Conservation (phyloP, 1,140 invertebrate species). For the Temnothorax longispinosus region DNA sequence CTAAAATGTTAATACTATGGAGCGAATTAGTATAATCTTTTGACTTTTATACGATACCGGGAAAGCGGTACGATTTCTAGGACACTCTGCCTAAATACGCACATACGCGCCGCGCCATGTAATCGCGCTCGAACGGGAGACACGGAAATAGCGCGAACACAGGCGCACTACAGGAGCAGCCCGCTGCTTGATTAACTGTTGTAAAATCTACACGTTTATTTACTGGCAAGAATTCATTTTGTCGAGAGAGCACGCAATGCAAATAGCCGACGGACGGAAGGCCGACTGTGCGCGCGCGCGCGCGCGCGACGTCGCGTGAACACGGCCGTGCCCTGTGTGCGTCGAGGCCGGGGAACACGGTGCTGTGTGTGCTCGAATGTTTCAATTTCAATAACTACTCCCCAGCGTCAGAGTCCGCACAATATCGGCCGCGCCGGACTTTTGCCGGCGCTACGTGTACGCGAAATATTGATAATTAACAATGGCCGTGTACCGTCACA, state of each 20-base stretch:
- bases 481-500: slow-evolving; percentile 80
- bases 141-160: slow-evolving; percentile 50
- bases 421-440: slow-evolving; percentile 77
- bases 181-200: slow-evolving; percentile 81
- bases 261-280: slow-evolving; percentile 72
- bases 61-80: slow-evolving; percentile 24
- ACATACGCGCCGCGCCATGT: slow-evolving; percentile 27
- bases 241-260: slow-evolving; percentile 67
- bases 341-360: slow-evolving; percentile 65
- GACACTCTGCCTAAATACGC: slow-evolving; percentile 20
- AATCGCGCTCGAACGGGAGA: slow-evolving; percentile 49
- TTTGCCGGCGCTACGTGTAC: slow-evolving; percentile 77
- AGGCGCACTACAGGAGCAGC: slow-evolving; percentile 47
- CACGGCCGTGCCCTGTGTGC: slow-evolving; percentile 60
- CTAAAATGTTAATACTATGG: background rate
- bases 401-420: slow-evolving; percentile 80
- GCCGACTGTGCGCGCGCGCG: slow-evolving; percentile 55
- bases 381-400: slow-evolving; percentile 87
- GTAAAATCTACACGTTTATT: slow-evolving; percentile 78
- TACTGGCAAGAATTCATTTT: slow-evolving; percentile 77
- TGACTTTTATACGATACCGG: background rate
- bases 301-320: slow-evolving; percentile 65
- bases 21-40: background rate
- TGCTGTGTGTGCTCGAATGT: slow-evolving; percentile 80
- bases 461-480: slow-evolving; percentile 86